phyloP scores from a whole-genome alignment of 2,888 invertebrate species.

The Carabus problematicus region DNA sequence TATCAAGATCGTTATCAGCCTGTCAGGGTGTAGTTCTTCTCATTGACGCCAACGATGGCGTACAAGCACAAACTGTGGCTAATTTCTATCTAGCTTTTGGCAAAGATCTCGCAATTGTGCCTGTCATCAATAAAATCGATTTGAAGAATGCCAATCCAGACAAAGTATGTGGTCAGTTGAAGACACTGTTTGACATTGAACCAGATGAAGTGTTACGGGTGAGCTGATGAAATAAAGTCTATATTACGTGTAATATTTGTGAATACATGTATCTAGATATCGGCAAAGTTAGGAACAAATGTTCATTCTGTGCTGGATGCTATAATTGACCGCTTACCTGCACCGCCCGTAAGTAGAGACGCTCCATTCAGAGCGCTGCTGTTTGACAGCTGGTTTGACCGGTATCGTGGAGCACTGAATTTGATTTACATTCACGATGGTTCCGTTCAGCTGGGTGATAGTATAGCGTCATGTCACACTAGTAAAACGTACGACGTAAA shows the following conservation, averaged over 20 bases:
- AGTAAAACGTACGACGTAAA: constrained; percentile 81
- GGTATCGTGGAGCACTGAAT: constrained; percentile 81
- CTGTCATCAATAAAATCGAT: constrained; percentile 97
- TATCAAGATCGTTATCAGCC: constrained; percentile 85
- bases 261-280: constrained; percentile 63
- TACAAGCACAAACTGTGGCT: constrained; percentile 97
- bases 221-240: constrained; percentile 44
- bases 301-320: constrained; percentile 78
- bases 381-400: constrained; percentile 95
- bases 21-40: constrained; percentile 95
- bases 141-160: constrained; percentile 90
- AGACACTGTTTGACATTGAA: constrained; percentile 82
- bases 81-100: constrained; percentile 92
- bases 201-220: constrained; percentile 76
- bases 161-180: constrained; percentile 78
- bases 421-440: constrained; percentile 83
- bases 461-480: constrained; percentile 75
- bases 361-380: constrained; percentile 79
- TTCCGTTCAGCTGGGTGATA: constrained; percentile 72
- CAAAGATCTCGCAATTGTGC: constrained; percentile 82
- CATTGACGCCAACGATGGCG: constrained; percentile 95
- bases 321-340: constrained; percentile 80
- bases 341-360: constrained; percentile 68
- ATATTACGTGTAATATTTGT: constrained; percentile 20
- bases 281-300: constrained; percentile 91